phyloP scores from a whole-genome alignment of 2,797 vertebrate species.

The Brachymystax lenok region DNA sequence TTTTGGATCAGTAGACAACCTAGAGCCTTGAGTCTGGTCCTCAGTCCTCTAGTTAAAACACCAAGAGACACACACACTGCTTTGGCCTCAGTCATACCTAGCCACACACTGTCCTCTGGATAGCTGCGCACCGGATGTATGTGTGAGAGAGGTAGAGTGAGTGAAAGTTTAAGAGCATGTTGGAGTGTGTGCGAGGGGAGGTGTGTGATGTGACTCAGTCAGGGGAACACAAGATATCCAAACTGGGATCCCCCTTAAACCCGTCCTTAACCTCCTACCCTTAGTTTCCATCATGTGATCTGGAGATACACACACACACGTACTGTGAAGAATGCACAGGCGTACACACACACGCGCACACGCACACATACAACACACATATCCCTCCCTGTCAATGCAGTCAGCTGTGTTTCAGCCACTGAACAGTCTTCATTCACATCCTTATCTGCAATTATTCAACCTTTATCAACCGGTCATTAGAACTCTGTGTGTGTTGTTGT shows the following conservation, averaged over 20 bases:
- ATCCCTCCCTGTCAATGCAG: too few species aligned
- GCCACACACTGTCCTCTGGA: background rate
- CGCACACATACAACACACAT: too few species aligned
- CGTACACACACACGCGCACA: too few species aligned
- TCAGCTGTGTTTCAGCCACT: too few species aligned
- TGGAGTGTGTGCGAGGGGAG: background rate
- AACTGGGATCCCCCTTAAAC: slow-evolving; percentile 46
- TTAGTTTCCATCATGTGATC: slow-evolving; percentile 62
- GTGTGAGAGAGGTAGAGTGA: background rate
- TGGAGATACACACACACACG: slow-evolving; percentile 43
- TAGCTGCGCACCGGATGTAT: background rate
- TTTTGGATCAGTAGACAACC: background rate
- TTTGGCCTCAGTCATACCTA: slow-evolving; percentile 25
- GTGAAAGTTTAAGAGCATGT: slow-evolving; percentile 1
- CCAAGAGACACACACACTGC: background rate
- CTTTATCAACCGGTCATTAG: background rate
- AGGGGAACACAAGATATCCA: slow-evolving; percentile 52
- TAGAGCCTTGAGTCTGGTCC: background rate
- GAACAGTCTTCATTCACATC: too few species aligned
- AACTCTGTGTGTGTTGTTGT: too few species aligned
- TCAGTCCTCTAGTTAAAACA: background rate
- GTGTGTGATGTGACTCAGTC: too few species aligned
- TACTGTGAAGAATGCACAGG: background rate
- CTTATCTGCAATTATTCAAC: too few species aligned
- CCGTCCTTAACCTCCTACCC: slow-evolving; percentile 59